Conservation (phyloP, 2,888 invertebrate genomes). For the Sinodicranocentrus sp. region DNA sequence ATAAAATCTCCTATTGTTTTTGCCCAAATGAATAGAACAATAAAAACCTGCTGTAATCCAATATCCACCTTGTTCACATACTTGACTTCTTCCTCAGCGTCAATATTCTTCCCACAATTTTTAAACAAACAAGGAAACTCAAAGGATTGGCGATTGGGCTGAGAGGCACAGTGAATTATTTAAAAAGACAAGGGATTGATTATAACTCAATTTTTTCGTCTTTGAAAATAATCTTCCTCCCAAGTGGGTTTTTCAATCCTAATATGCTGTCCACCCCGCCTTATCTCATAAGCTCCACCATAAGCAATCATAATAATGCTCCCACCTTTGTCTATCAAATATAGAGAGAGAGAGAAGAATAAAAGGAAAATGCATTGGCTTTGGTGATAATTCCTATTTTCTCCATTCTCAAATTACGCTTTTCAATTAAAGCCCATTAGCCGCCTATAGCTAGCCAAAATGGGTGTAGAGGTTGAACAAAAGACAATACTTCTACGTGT, state of each 20-base stretch:
- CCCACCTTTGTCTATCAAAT: too few species aligned
- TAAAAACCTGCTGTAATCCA: slow-evolving; percentile 33
- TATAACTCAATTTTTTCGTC: slow-evolving; percentile 10
- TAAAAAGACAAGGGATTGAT: slow-evolving; percentile 1
- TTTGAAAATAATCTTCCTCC: background rate
- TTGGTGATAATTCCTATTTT: background rate
- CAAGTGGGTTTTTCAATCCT: background rate
- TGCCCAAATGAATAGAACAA: background rate
- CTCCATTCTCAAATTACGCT: slow-evolving; percentile 44
- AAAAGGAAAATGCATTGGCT: too few species aligned
- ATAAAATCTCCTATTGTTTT: background rate
- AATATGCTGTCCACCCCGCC: background rate
- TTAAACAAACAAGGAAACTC: background rate
- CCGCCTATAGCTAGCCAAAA: background rate
- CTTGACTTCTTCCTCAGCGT: background rate
- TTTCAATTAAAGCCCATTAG: slow-evolving; percentile 53
- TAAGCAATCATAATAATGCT: too few species aligned
- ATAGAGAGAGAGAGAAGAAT: too few species aligned
- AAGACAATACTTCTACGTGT: background rate
- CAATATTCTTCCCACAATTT: too few species aligned
- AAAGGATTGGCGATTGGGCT: too few species aligned
- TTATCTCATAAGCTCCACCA: background rate
- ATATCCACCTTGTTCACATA: background rate
- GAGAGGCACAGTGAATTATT: too few species aligned
- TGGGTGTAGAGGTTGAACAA: background rate